Base-by-base conservation (phyloP, 2,113 vertebrate species). In the Sterrhoptilus dennistouni region DNA sequence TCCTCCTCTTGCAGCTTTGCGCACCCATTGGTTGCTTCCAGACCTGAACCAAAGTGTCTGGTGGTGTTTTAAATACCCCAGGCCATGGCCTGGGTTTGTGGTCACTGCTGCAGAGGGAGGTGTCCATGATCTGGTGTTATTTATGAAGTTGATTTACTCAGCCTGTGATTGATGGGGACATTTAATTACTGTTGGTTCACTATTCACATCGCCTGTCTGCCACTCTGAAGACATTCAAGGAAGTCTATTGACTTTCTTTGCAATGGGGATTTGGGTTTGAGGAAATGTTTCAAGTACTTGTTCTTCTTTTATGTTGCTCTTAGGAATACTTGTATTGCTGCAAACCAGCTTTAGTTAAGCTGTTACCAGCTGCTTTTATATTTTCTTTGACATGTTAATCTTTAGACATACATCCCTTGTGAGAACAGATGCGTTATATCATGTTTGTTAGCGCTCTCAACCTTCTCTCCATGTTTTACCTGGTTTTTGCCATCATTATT, bases 361-460 rank as follows among this genome's bases (percentile, higher is more conserved):
- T 97, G 97, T 97, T 98, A 97, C 97, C 97, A 95, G 97, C 97
- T 97, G 97, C 95, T 97, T 97, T 97, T 98, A 96, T 97, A 95
- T 97, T 97, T 97, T 93, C 91, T 95, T 97, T 97, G 98, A 98
- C 98, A 96, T 95, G 96, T 98, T 97, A 96, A 97, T 98, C 97
- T 97, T 95, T 95, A 95, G 96, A 66, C 91, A 54, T 82, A 28
- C 82, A 95, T 97, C 98, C 97, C 98, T 94, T 96, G 97, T 96
- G 97, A 97, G 96, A 96, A 96, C 97, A 98, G 97, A 98, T 96
- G 96, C 96, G 96, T 97, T 98, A 86, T 88, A 94, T 97, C 97
- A 94, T 89, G 90, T 97, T 96, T 97, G 96, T 97, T 96, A 96
- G 88, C 94, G 95, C 96, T 97, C 92, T 94, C 95, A 97, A 97